Evolutionary conservation across 2,888 invertebrate genomes (phyloP).

Genomic region (Crossocerus cetratus): DNA sequence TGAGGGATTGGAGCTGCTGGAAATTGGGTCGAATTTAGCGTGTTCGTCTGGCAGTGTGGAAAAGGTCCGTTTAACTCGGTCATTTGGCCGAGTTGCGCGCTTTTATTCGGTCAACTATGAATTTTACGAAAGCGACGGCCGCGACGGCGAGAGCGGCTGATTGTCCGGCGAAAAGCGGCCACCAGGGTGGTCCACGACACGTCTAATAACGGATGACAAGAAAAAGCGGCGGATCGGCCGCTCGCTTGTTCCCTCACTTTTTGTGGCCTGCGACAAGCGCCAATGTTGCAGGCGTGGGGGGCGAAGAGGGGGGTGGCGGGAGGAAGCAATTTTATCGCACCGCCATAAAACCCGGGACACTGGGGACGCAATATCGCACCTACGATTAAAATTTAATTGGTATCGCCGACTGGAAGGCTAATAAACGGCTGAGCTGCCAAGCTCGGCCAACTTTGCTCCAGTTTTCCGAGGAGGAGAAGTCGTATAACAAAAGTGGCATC

Average conservation of each 20-base stretch:
- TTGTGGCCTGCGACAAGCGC: too few relatives aligned
- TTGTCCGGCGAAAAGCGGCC: background rate
- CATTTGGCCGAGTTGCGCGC: too few relatives aligned
- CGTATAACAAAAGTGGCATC: too few relatives aligned
- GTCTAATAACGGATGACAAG: background rate
- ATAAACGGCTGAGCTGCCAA: background rate
- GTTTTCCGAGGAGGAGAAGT: too few relatives aligned
- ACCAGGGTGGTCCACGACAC: too few relatives aligned
- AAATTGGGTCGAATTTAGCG: too few relatives aligned
- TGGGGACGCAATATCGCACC: background rate
- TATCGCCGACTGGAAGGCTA: background rate
- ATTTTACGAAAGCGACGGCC: background rate
- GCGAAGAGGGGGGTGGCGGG: background rate
- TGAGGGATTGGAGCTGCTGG: too few relatives aligned
- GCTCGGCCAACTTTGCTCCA: too few relatives aligned
- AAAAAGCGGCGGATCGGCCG: background rate
- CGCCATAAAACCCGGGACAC: background rate
- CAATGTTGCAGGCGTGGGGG: background rate
- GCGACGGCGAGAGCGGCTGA: background rate
- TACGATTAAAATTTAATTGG: slow-evolving; percentile 10
- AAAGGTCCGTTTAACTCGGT: too few relatives aligned
- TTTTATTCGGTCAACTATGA: too few relatives aligned
- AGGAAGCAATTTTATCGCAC: slow-evolving; percentile 13
- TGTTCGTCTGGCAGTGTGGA: too few relatives aligned
- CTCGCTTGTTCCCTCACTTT: background rate